A percentile compares a stretch with the other conserved stretches of the same genome.
phyloP scores from a whole-genome alignment of 1,140 invertebrate species.

The Platorchestia sp. region DNA sequence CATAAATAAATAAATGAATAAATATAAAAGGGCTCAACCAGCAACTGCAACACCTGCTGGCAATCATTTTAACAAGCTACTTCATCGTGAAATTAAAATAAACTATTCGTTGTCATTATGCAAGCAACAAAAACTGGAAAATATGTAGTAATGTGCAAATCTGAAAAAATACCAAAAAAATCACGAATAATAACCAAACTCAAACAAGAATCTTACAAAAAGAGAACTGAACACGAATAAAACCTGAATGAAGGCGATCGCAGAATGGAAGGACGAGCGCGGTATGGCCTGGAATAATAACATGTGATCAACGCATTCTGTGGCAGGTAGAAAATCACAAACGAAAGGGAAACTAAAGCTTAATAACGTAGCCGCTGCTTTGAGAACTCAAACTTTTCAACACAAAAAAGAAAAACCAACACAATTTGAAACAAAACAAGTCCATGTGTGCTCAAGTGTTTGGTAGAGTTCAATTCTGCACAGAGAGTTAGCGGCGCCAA shows the following conservation, averaged over 20 bases:
- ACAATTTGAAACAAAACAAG: background rate
- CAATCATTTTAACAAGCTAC: too few relatives aligned
- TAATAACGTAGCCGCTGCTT: background rate
- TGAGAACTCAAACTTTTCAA: background rate
- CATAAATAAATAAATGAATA: background rate
- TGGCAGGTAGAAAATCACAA: background rate
- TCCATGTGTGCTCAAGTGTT: background rate
- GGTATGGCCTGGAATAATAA: background rate
- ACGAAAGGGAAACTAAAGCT: background rate
- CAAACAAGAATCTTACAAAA: too few relatives aligned
- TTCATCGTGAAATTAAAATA: too few relatives aligned
- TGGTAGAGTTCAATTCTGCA: slow-evolving; percentile 45
- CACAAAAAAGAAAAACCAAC: background rate
- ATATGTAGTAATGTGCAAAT: background rate
- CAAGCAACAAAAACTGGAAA: background rate
- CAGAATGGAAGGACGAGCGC: background rate
- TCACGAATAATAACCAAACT: background rate
- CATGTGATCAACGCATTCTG: background rate
- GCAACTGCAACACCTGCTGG: background rate
- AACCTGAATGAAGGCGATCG: background rate
- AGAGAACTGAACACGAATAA: too few relatives aligned
- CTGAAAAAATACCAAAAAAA: background rate
- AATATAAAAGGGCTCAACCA: background rate
- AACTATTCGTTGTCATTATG: too few relatives aligned
- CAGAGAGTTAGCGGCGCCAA: slow-evolving; percentile 17